Evolutionary conservation across 2,888 invertebrate species (phyloP).

Genomic region (Vanessa cardui): DNA sequence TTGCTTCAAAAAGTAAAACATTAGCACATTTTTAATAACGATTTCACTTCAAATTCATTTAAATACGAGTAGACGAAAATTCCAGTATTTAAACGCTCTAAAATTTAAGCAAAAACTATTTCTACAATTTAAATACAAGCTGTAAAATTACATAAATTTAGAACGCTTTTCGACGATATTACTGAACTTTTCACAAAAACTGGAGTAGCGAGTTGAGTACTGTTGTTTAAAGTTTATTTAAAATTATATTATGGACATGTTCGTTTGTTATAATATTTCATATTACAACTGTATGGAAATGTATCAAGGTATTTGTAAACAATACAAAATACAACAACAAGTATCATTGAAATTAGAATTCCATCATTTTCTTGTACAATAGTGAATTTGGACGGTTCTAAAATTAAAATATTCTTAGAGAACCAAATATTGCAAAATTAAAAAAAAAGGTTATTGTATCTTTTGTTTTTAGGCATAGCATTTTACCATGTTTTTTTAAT

Average conservation of each 20-base stretch:
- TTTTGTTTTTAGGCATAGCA: too few species aligned
- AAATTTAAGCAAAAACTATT: constrained; percentile 10
- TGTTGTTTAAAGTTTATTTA: not conserved
- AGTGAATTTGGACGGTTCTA: not conserved
- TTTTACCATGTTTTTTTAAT: too few species aligned
- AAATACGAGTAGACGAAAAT: not conserved
- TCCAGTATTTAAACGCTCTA: not conserved
- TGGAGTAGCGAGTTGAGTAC: not conserved
- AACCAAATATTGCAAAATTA: too few species aligned
- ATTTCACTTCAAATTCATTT: not conserved
- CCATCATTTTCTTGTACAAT: not conserved
- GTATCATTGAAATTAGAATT: too few species aligned
- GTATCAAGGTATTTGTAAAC: too few species aligned
- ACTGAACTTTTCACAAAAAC: constrained; percentile 17
- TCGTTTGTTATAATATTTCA: too few species aligned
- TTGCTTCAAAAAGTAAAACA: not conserved
- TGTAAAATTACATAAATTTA: constrained; percentile 18
- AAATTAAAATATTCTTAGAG: not conserved
- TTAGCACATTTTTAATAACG: not conserved
- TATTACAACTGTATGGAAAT: too few species aligned
- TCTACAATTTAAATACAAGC: constrained; percentile 14
- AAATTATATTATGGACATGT: too few species aligned
- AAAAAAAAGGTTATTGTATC: too few species aligned
- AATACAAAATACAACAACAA: too few species aligned
- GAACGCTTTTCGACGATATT: constrained; percentile 16